phyloP scores from a whole-genome alignment of 2,797 vertebrate species.

The Oreochromis mossambicus region DNA sequence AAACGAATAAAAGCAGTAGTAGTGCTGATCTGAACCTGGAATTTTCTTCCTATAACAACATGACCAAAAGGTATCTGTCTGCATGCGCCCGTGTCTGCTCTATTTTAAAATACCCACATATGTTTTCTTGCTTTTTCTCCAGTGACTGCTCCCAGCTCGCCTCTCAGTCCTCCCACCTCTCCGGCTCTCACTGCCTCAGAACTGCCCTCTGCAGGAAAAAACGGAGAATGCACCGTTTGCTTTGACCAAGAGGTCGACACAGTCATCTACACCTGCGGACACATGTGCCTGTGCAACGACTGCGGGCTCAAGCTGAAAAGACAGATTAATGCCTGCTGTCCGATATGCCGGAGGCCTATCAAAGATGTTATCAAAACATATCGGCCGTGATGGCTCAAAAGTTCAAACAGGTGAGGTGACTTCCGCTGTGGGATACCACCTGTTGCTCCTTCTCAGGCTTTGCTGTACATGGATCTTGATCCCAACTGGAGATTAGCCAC shows the following conservation, averaged over 20 bases:
- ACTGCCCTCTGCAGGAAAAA: conserved; percentile 79
- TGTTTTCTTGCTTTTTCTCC: neutral
- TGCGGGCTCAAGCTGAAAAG: conserved; percentile 94
- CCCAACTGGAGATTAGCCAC: conserved; percentile 36
- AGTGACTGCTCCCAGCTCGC: conserved; percentile 98
- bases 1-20: neutral
- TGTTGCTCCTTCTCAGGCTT: conserved; percentile 55
- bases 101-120: neutral
- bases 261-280: conserved; percentile 98
- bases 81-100: neutral
- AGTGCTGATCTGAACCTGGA: neutral
- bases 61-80: neutral
- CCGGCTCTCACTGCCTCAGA: conserved; percentile 81
- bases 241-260: conserved; percentile 98
- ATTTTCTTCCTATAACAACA: neutral
- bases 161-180: conserved; percentile 88
- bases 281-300: conserved; percentile 98
- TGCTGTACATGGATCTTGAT: conserved; percentile 7
- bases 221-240: conserved; percentile 93
- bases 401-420: neutral
- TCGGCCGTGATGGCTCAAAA: conserved; percentile 79
- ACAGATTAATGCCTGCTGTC: conserved; percentile 93
- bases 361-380: conserved; percentile 99
- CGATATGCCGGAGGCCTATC: conserved; percentile 94
- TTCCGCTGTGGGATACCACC: neutral